phyloP scores from a whole-genome alignment of 2,797 vertebrate genomes.

The Peromyscus attwateri region DNA sequence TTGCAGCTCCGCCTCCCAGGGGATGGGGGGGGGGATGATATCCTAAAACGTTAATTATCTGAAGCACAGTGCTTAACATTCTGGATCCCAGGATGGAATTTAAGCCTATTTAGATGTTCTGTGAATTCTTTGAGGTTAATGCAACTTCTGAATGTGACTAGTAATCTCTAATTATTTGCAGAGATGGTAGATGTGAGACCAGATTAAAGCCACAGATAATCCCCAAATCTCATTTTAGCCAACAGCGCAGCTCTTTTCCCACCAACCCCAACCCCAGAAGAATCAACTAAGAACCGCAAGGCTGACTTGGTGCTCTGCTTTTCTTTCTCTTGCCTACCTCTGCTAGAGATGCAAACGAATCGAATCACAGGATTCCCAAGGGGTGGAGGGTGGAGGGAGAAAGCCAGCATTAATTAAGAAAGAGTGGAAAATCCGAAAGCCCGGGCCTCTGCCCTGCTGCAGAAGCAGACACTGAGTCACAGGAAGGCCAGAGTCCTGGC shows the following conservation, averaged over 20 bases:
- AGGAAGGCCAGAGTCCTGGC: neutral
- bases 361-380: neutral
- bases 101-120: slow-evolving; percentile 80
- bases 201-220: slow-evolving; percentile 77
- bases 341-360: slow-evolving; percentile 46
- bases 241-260: slow-evolving; percentile 48
- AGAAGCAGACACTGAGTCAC: neutral
- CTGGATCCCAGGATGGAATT: slow-evolving; percentile 68
- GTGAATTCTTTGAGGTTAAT: slow-evolving; percentile 75
- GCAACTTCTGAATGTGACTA: slow-evolving; percentile 74
- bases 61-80: slow-evolving; percentile 63
- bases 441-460: neutral
- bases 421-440: neutral
- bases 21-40: neutral
- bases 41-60: slow-evolving; percentile 71
- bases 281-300: neutral
- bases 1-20: neutral
- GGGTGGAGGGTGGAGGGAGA: neutral
- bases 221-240: slow-evolving; percentile 76
- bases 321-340: slow-evolving; percentile 47
- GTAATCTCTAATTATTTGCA: slow-evolving; percentile 76
- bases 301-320: neutral
- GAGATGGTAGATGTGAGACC: slow-evolving; percentile 72
- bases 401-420: neutral
- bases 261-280: neutral